Conservation (phyloP, 2,888 invertebrate genomes). For the Drosophila prostipennis region DNA sequence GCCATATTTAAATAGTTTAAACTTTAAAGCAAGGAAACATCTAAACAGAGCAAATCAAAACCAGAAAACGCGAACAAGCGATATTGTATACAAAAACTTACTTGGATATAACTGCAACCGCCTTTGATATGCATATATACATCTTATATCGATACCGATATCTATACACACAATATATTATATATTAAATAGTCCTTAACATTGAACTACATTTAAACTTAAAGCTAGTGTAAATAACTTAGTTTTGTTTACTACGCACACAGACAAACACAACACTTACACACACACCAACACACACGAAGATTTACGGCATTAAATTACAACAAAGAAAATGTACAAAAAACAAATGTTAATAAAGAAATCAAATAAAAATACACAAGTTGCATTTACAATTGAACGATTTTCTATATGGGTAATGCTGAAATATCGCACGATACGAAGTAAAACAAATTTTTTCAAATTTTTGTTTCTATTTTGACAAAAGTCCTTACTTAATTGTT, state of each 20-base stretch:
- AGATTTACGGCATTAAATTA: slow-evolving; percentile 68
- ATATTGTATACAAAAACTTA: slow-evolving; percentile 65
- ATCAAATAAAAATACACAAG: slow-evolving; percentile 54
- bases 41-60: slow-evolving; percentile 45
- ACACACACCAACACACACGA: slow-evolving; percentile 48
- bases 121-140: slow-evolving; percentile 77
- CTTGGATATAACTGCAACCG: slow-evolving; percentile 67
- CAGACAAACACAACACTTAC: slow-evolving; percentile 31
- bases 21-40: slow-evolving; percentile 63
- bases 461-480: too few relatives aligned
- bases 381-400: slow-evolving; percentile 62
- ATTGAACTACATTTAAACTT: slow-evolving; percentile 58
- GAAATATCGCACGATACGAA: too few relatives aligned
- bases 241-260: slow-evolving; percentile 76
- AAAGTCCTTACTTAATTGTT: too few relatives aligned
- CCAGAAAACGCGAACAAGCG: slow-evolving; percentile 37
- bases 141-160: slow-evolving; percentile 47
- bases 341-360: slow-evolving; percentile 71
- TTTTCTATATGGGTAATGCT: slow-evolving; percentile 1
- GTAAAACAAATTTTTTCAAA: too few relatives aligned
- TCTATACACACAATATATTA: slow-evolving; percentile 66
- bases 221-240: slow-evolving; percentile 72
- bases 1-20: slow-evolving; percentile 83
- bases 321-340: slow-evolving; percentile 71
- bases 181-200: slow-evolving; percentile 64